These are phyloP conservation scores for Anas platyrhynchos DNA, from an alignment of 2,113 vertebrate genomes.

Conservation along the genomic window DNA sequence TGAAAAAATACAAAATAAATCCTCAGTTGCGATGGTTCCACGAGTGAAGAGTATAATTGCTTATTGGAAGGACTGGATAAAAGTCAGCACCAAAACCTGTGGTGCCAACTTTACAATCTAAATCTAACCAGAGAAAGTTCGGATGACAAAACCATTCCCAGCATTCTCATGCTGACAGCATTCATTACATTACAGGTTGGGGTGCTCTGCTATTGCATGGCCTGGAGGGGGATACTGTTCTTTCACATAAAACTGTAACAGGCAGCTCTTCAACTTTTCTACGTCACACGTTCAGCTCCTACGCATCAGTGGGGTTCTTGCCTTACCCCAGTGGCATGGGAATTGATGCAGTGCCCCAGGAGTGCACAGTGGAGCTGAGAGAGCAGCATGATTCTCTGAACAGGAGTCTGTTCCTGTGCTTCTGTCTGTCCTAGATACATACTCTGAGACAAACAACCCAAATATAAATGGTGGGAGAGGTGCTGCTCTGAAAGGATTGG, in stretches of 20 bases:
- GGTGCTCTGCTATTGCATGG: not conserved
- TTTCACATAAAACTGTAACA: not conserved
- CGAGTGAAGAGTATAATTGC: not conserved
- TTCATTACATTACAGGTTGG: not conserved
- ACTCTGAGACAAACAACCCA: not conserved
- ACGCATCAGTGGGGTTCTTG: not conserved
- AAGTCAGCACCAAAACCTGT: not conserved
- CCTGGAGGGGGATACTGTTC: not conserved
- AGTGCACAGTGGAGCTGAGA: not conserved
- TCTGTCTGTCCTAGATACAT: not conserved
- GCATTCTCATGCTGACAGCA: not conserved
- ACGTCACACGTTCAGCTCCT: not conserved
- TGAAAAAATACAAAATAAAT: not conserved
- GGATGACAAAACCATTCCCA: not conserved
- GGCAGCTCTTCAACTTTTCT: not conserved
- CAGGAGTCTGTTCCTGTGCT: not conserved
- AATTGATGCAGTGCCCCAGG: not conserved
- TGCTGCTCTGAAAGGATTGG: not conserved
- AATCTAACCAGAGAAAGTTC: not conserved
- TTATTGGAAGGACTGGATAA: not conserved
- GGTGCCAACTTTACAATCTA: not conserved
- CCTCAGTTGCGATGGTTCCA: not conserved
- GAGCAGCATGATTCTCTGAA: not conserved
- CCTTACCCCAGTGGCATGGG: not conserved
- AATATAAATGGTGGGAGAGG: not conserved